phyloP scores from a whole-genome alignment of 2,797 vertebrate species.

The Apodemus agrarius region DNA sequence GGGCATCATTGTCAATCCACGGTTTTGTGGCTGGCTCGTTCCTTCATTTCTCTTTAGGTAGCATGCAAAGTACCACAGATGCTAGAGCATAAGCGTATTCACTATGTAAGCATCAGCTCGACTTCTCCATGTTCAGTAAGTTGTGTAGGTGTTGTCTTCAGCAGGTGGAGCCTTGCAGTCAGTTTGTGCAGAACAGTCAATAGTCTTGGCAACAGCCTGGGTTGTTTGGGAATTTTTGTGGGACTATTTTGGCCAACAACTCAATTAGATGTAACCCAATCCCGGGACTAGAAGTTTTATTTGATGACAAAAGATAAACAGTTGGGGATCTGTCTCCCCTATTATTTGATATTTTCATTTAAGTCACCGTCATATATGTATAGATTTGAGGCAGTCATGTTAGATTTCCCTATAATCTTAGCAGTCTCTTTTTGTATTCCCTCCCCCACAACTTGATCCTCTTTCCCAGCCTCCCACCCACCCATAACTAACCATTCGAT shows the following conservation, averaged over 20 bases:
- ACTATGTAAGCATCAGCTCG: neutral
- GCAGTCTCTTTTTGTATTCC: neutral
- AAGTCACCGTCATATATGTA: neutral
- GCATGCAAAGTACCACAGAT: neutral
- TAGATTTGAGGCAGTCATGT: too few species aligned
- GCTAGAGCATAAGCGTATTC: neutral
- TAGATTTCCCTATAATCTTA: neutral
- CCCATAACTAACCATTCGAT: neutral
- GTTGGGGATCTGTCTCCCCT: neutral
- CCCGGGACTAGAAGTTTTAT: neutral
- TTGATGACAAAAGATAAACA: neutral
- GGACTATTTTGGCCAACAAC: neutral
- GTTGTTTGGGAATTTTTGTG: neutral
- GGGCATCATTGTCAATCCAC: neutral
- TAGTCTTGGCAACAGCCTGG: neutral
- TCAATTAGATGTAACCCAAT: neutral
- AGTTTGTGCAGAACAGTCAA: neutral
- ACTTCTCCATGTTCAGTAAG: neutral
- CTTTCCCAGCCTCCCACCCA: neutral
- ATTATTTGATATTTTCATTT: neutral
- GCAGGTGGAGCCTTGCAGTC: neutral
- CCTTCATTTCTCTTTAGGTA: neutral
- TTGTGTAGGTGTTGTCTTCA: neutral
- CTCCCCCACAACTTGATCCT: neutral
- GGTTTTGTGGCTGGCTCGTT: neutral